Percentiles rank a stretch among this genome's conserved stretches.
phyloP scores from a whole-genome alignment of 2,888 invertebrate species.

The Exephanes ischioxanthus region DNA sequence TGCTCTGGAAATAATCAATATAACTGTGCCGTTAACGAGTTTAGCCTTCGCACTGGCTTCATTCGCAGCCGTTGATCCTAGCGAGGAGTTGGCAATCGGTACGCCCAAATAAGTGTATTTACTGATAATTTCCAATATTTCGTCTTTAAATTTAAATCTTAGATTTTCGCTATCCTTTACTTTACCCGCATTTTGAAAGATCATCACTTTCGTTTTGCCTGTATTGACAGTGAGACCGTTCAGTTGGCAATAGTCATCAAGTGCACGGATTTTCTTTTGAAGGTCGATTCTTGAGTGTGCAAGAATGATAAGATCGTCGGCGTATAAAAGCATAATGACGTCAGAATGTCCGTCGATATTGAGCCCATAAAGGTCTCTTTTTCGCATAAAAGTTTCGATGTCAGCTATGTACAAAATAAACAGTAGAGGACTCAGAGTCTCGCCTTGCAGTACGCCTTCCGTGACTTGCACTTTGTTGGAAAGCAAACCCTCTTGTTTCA shows the following conservation, averaged over 20 bases:
- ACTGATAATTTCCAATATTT: background rate
- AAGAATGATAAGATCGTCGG: slow-evolving; percentile 2
- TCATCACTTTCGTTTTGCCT: background rate
- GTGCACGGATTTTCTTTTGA: background rate
- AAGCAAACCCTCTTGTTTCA: too few relatives aligned
- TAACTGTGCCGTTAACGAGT: background rate
- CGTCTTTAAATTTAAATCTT: background rate
- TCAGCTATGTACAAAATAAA: too few relatives aligned
- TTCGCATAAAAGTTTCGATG: background rate
- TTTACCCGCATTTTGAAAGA: background rate
- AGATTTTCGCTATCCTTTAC: background rate
- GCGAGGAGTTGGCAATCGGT: background rate
- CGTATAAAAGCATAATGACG: background rate
- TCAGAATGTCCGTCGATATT: background rate
- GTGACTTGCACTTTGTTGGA: too few relatives aligned
- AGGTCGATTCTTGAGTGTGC: slow-evolving; percentile 5
- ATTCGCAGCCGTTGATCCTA: background rate
- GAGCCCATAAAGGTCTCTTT: background rate
- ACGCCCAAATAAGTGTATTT: slow-evolving; percentile 4
- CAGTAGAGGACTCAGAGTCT: too few relatives aligned
- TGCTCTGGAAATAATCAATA: slow-evolving; percentile 12
- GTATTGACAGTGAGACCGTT: slow-evolving; percentile 11
- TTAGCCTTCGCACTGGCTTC: slow-evolving; percentile 20
- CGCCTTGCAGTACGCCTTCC: too few relatives aligned
- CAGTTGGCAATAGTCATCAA: background rate